Conservation (phyloP, 2,888 invertebrate genomes). For the Lochmaea crataegi region DNA sequence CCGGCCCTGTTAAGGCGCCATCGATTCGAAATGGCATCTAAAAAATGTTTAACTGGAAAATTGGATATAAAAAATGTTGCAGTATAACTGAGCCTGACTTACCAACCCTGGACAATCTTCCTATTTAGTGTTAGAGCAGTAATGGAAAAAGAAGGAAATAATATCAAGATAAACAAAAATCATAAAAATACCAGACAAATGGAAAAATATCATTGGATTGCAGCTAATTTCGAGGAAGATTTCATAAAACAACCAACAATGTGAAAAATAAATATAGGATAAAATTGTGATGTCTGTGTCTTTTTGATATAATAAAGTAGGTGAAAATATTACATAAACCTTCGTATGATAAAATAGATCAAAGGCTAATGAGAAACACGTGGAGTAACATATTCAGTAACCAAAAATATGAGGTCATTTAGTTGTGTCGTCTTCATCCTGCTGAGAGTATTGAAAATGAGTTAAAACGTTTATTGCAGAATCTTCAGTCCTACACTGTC, state of each 20-base stretch:
- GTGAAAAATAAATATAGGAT: background rate
- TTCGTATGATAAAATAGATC: background rate
- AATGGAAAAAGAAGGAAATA: too few species aligned
- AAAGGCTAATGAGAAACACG: background rate
- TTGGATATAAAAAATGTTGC: too few species aligned
- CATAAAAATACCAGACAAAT: too few species aligned
- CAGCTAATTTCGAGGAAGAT: background rate
- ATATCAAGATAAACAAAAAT: too few species aligned
- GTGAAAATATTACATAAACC: background rate
- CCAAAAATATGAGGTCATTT: background rate
- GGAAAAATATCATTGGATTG: too few species aligned
- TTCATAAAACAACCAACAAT: background rate
- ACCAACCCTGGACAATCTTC: too few species aligned
- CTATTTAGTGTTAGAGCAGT: too few species aligned
- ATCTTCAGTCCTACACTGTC: conserved; percentile 4
- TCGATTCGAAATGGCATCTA: too few species aligned
- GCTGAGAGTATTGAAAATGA: background rate
- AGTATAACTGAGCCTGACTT: too few species aligned
- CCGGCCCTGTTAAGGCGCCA: too few species aligned
- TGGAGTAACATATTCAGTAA: background rate
- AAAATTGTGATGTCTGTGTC: background rate
- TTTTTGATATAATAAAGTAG: background rate
- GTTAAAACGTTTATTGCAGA: background rate
- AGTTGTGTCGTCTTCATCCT: background rate
- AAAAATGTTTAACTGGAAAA: too few species aligned